A percentile compares a stretch with the other conserved stretches of the same genome.
phyloP scores from a whole-genome alignment of 2,797 vertebrate genomes.

The Chloroceryle inda region DNA sequence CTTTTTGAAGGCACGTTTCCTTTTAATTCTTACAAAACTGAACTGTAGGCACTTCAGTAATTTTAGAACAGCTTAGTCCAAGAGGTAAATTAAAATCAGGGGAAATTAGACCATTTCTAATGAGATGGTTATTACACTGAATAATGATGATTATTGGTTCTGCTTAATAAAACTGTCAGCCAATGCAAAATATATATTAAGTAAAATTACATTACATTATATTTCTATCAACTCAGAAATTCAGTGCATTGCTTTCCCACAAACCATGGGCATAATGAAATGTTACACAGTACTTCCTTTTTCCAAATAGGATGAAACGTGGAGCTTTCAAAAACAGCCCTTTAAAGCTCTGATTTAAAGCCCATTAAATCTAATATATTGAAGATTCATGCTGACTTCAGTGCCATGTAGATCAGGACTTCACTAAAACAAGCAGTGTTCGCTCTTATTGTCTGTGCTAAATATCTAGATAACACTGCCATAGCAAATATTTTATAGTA shows the following conservation, averaged over 20 bases:
- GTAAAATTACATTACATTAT: conserved; percentile 72
- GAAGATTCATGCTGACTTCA: conserved; percentile 6
- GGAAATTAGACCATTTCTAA: conserved; percentile 81
- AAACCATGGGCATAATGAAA: conserved; percentile 34
- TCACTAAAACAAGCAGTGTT: not conserved
- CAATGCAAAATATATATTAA: conserved; percentile 80
- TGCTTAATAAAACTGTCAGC: conserved; percentile 81
- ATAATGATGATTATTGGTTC: conserved; percentile 80
- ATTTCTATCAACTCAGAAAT: conserved; percentile 67
- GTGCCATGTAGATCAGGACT: not conserved
- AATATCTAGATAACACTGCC: not conserved
- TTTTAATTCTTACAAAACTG: conserved; percentile 59
- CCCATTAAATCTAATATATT: not conserved
- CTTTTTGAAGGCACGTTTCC: conserved; percentile 53
- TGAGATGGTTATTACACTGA: conserved; percentile 76
- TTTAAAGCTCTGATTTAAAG: conserved; percentile 23
- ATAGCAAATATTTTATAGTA: not conserved
- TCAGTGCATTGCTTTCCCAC: conserved; percentile 23
- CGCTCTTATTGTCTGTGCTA: not conserved
- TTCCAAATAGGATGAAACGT: conserved; percentile 24
- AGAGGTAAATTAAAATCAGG: conserved; percentile 81
- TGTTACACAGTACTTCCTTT: conserved; percentile 2
- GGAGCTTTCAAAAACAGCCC: conserved; percentile 29
- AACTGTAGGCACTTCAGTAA: conserved; percentile 71
- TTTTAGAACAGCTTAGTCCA: conserved; percentile 62